Percentiles rank a stretch among this genome's conserved stretches.
Evolutionary conservation across 2,113 vertebrate species (phyloP).

Genomic region (Edolisoma coerulescens): DNA sequence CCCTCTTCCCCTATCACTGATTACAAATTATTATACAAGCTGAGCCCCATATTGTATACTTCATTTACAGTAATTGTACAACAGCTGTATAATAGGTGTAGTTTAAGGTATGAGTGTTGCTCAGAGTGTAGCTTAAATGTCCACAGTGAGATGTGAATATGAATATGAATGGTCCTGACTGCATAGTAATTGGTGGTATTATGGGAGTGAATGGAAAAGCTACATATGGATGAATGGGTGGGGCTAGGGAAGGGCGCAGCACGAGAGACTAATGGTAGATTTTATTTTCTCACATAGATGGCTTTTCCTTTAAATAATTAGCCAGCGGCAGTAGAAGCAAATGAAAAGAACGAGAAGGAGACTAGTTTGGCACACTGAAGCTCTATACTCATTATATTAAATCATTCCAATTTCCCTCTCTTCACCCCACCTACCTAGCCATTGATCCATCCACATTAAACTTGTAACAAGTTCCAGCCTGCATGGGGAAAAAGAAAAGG

Average conservation of each 20-base stretch:
- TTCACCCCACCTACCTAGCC: neutral
- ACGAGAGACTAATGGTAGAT: constrained; percentile 61
- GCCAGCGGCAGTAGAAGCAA: constrained; percentile 15
- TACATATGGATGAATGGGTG: constrained; percentile 78
- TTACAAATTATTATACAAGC: constrained; percentile 56
- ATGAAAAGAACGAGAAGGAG: constrained; percentile 15
- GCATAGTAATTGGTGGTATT: constrained; percentile 80
- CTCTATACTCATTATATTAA: neutral
- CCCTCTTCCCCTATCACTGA: constrained; percentile 38
- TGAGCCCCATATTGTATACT: constrained; percentile 66
- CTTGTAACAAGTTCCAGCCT: neutral
- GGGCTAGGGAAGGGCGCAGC: constrained; percentile 63
- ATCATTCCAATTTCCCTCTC: constrained; percentile 21
- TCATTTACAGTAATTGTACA: constrained; percentile 75
- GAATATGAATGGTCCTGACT: constrained; percentile 76
- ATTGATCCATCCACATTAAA: constrained; percentile 19
- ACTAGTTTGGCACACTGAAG: constrained; percentile 2
- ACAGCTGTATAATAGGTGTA: constrained; percentile 80
- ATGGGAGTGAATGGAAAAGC: constrained; percentile 73
- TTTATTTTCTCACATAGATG: constrained; percentile 63
- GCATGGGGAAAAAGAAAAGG: neutral
- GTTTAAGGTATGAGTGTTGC: constrained; percentile 75
- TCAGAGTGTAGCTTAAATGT: constrained; percentile 75
- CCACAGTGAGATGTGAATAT: constrained; percentile 78
- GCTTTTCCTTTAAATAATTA: constrained; percentile 66